Evolutionary conservation across 2,888 invertebrate species (phyloP).

Genomic region (Drosophila parthenogenetica): DNA sequence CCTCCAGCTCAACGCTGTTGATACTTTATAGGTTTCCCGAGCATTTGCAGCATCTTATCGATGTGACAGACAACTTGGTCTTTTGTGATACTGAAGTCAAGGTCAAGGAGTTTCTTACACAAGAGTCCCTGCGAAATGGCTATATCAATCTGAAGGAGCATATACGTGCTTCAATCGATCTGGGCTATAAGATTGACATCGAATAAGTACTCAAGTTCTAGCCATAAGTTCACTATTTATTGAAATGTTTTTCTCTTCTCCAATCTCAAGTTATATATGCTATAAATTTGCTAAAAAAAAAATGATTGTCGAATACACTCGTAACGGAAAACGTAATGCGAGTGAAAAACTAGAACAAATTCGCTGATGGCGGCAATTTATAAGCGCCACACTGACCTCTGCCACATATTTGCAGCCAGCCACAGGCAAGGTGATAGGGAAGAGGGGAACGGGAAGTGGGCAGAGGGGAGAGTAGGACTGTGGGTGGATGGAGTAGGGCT

Average conservation of each 20-base stretch:
- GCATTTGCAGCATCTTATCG: slow-evolving; percentile 81
- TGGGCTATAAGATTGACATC: slow-evolving; percentile 84
- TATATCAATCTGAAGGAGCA: slow-evolving; percentile 83
- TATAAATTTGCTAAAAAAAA: slow-evolving; percentile 21
- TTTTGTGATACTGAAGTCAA: slow-evolving; percentile 82
- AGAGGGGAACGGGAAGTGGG: background rate
- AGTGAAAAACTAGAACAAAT: slow-evolving; percentile 68
- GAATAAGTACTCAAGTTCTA: slow-evolving; percentile 62
- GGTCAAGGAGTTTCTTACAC: slow-evolving; percentile 82
- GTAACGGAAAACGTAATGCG: slow-evolving; percentile 28
- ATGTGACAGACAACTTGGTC: slow-evolving; percentile 82
- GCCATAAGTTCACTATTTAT: slow-evolving; percentile 62
- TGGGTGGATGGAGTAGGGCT: background rate
- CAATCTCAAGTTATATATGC: slow-evolving; percentile 26
- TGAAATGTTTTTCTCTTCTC: slow-evolving; percentile 30
- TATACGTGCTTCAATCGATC: slow-evolving; percentile 84
- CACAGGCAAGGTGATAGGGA: slow-evolving; percentile 20
- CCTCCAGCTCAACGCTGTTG: slow-evolving; percentile 72
- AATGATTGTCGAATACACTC: slow-evolving; percentile 15
- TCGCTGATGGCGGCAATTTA: slow-evolving; percentile 76
- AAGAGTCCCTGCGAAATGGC: slow-evolving; percentile 83
- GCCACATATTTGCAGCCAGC: slow-evolving; percentile 30
- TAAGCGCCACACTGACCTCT: slow-evolving; percentile 66
- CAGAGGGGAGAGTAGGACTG: background rate
- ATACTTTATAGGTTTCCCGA: slow-evolving; percentile 79